Evolutionary conservation across 2,888 invertebrate species (phyloP).

Genomic region (Yponomeuta evonymella): DNA sequence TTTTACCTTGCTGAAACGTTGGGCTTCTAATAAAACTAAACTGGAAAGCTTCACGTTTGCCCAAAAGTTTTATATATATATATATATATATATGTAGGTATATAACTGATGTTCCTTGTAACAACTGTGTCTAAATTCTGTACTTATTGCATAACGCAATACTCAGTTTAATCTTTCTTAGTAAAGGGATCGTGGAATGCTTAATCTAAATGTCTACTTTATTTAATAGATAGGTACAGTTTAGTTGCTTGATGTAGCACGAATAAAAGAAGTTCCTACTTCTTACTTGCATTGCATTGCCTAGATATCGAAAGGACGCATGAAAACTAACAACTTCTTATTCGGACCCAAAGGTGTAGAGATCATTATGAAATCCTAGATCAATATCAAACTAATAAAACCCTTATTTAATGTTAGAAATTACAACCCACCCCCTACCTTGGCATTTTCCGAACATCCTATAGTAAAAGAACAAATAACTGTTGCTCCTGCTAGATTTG

Average conservation of each 20-base stretch:
- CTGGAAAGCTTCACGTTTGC: not conserved
- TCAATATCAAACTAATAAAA: constrained; percentile 42
- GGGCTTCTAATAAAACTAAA: not conserved
- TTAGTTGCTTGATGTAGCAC: not conserved
- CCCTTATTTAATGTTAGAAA: constrained; percentile 33
- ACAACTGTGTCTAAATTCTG: not conserved
- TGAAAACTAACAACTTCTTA: constrained; percentile 20
- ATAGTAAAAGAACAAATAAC: not conserved
- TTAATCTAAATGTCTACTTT: not conserved
- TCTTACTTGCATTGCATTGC: not conserved
- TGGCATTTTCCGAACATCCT: constrained; percentile 48
- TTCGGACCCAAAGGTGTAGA: constrained; percentile 70
- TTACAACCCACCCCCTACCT: constrained; percentile 67
- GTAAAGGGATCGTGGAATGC: not conserved
- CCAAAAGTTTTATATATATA: not conserved
- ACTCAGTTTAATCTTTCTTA: not conserved
- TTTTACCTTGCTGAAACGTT: not conserved
- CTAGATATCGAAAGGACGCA: not conserved
- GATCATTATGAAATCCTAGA: constrained; percentile 32
- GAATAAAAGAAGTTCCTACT: not conserved
- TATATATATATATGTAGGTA: no score
- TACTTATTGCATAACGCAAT: not conserved
- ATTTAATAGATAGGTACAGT: not conserved
- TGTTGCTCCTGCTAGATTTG: constrained; percentile 10
- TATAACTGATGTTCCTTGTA: not conserved